These are phyloP conservation scores for Petrolisthes manimaculis DNA, from an alignment of 2,888 invertebrate genomes.

Conservation along the genomic window DNA sequence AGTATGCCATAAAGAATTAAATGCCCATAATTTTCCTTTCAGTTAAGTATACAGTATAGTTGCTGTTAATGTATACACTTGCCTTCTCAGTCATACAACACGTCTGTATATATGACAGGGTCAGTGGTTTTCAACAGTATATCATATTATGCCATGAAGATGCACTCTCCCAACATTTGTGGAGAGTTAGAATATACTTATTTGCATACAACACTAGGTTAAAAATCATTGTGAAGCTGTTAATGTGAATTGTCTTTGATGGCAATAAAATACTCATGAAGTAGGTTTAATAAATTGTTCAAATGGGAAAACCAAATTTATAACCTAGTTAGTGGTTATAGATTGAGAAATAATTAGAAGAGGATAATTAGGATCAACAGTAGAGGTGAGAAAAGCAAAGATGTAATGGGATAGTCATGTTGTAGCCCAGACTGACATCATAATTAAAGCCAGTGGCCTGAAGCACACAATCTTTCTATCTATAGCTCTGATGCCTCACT, in stretches of 20 bases:
- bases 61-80: conserved; percentile 1
- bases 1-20: too few species aligned
- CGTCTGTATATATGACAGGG: conserved; percentile 38
- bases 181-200: conserved; percentile 20
- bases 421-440: too few species aligned
- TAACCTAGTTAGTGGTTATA: too few species aligned
- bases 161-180: conserved; percentile 35
- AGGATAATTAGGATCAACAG: too few species aligned
- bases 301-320: conserved; percentile 22
- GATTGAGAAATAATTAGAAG: too few species aligned
- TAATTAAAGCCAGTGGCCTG: too few species aligned
- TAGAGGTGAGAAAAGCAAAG: too few species aligned
- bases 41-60: too few species aligned
- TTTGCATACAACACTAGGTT: conserved; percentile 46
- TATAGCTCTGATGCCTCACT: too few species aligned
- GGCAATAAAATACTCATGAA: conserved; percentile 63
- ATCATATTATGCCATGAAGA: neutral
- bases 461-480: too few species aligned
- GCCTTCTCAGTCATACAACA: conserved; percentile 38
- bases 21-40: too few species aligned
- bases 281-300: conserved; percentile 62
- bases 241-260: conserved; percentile 62
- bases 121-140: conserved; percentile 28
- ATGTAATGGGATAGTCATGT: too few species aligned
- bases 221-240: conserved; percentile 45